Evolutionary conservation across 2,113 vertebrate genomes (phyloP).

Genomic region (Zonotrichia leucophrys): DNA sequence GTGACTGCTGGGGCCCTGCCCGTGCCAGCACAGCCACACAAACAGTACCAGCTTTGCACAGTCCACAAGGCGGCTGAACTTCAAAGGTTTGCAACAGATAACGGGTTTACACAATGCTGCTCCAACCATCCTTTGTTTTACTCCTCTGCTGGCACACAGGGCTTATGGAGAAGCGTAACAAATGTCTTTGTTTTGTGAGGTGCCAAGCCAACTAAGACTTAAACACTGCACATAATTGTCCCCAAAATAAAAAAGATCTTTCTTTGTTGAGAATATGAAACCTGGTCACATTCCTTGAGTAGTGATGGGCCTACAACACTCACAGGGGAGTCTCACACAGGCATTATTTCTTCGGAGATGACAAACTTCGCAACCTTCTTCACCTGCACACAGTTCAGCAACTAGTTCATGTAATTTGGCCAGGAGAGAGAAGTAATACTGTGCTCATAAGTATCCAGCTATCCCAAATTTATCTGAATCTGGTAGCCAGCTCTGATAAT

Average conservation of each 20-base stretch:
- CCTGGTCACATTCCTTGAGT: fast-evolving
- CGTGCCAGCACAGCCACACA: background rate
- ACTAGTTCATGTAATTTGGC: background rate
- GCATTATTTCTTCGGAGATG: background rate
- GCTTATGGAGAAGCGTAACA: fast-evolving
- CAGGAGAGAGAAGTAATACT: background rate
- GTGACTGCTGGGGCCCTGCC: background rate
- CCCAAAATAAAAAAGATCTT: background rate
- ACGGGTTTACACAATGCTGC: background rate
- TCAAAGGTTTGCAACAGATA: background rate
- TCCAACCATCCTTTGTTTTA: background rate
- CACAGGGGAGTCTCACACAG: background rate
- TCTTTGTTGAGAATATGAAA: background rate
- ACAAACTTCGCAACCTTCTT: background rate
- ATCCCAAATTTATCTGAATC: background rate
- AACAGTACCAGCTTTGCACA: background rate
- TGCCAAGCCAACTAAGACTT: background rate
- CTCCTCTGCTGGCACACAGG: background rate
- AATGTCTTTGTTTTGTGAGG: background rate
- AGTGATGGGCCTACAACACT: background rate
- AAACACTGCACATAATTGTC: background rate
- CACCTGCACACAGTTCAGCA: background rate
- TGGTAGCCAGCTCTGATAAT: background rate
- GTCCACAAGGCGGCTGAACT: background rate
- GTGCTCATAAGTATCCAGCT: background rate